Percentiles rank a stretch among this genome's conserved stretches.
phyloP scores from a whole-genome alignment of 2,888 invertebrate genomes.

The Melitaea athalia region DNA sequence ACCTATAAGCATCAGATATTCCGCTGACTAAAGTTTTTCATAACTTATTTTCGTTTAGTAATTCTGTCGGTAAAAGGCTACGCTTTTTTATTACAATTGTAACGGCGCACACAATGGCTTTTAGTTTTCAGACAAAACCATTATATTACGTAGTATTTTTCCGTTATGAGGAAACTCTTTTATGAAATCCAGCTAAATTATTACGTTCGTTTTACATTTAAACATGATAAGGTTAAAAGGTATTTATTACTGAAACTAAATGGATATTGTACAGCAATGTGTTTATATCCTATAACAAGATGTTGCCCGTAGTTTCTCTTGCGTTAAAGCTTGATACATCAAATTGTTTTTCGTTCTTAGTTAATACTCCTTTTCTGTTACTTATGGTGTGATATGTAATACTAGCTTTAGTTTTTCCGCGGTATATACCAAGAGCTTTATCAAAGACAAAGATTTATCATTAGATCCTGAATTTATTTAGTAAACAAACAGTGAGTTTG shows the following conservation, averaged over 20 bases:
- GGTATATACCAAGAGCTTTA: no score
- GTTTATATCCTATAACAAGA: no score
- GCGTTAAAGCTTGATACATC: no score
- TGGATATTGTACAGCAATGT: no score
- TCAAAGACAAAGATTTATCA: no score
- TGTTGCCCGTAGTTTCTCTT: no score
- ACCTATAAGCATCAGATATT: neutral
- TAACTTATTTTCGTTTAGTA: neutral
- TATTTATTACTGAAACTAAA: neutral
- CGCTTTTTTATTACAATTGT: neutral
- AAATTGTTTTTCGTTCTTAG: no score
- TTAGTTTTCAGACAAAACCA: constrained; percentile 1
- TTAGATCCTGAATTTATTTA: no score
- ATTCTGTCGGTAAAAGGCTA: neutral
- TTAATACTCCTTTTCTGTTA: no score
- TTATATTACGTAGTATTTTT: neutral
- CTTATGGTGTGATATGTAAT: no score
- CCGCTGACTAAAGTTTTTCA: neutral
- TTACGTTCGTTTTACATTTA: neutral
- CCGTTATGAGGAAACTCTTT: neutral
- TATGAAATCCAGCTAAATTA: neutral
- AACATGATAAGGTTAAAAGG: neutral
- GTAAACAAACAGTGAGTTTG: no score
- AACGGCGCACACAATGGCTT: constrained; percentile 4
- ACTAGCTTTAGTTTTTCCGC: no score